These are phyloP conservation scores for Neosilurus mollespiculum DNA, from an alignment of 2,797 vertebrate genomes.

Conservation along the genomic window DNA sequence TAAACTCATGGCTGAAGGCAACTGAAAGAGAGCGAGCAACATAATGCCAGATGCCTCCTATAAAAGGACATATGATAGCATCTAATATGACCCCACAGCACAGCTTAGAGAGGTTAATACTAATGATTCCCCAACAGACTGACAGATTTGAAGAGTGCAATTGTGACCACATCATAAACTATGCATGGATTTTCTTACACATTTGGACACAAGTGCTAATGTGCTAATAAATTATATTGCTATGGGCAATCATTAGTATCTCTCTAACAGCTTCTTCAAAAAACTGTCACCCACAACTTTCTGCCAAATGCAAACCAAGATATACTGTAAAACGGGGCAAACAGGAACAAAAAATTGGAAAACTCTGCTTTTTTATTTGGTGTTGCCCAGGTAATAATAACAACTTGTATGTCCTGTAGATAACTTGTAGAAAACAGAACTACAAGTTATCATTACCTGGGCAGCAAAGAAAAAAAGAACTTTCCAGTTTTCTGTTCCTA, in stretches of 20 bases:
- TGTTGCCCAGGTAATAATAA: too few relatives aligned
- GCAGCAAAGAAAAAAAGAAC: too few relatives aligned
- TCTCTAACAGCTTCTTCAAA: neutral
- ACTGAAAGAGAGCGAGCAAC: constrained; percentile 67
- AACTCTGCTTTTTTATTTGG: too few relatives aligned
- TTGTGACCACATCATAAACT: constrained; percentile 29
- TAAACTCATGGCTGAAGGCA: constrained; percentile 70
- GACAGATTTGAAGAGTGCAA: constrained; percentile 50
- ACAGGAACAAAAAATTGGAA: too few relatives aligned
- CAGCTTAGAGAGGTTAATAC: constrained; percentile 69
- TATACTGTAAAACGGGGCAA: neutral
- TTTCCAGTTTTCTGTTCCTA: too few relatives aligned
- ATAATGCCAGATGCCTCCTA: constrained; percentile 70
- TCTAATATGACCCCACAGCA: constrained; percentile 65
- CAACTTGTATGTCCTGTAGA: too few relatives aligned
- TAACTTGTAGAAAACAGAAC: too few relatives aligned
- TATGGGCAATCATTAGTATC: constrained; percentile 13
- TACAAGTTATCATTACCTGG: too few relatives aligned
- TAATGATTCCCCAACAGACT: constrained; percentile 68
- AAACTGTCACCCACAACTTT: neutral
- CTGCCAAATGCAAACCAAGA: neutral
- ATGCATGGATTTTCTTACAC: constrained; percentile 9
- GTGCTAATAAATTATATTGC: neutral
- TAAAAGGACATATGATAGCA: constrained; percentile 78
- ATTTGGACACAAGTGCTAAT: constrained; percentile 1